A percentile compares a stretch with the other conserved stretches of the same genome.
These are phyloP conservation scores for Nerophis lumbriciformis DNA, from an alignment of 2,113 vertebrate genomes.

Conservation along the genomic window DNA sequence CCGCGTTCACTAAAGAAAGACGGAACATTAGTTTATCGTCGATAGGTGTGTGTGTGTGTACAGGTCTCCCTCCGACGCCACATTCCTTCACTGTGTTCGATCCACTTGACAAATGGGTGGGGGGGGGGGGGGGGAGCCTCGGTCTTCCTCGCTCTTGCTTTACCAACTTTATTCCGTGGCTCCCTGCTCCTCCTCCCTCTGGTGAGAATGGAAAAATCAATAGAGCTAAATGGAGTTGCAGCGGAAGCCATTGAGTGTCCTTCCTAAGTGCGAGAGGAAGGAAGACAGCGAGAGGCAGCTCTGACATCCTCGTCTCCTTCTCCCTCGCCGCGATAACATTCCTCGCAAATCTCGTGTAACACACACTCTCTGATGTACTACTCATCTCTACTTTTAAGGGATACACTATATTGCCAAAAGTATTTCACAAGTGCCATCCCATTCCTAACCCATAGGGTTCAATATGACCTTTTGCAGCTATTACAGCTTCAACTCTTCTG, in stretches of 20 bases:
- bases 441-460: too few relatives aligned
- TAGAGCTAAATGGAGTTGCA: conserved; percentile 74
- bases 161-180: conserved; percentile 43
- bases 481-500: too few relatives aligned
- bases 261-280: conserved; percentile 65
- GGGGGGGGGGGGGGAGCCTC: conserved; percentile 14
- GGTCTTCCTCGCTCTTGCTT: conserved; percentile 32
- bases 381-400: background rate
- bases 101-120: conserved; percentile 42
- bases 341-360: conserved; percentile 8
- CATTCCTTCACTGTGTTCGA: conserved; percentile 53
- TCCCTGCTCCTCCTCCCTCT: conserved; percentile 35
- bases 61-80: conserved; percentile 36
- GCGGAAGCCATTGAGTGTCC: conserved; percentile 67
- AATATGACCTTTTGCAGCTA: too few relatives aligned
- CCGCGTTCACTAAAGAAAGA: conserved; percentile 15
- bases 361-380: background rate
- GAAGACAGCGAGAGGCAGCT: conserved; percentile 48
- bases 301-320: conserved; percentile 33
- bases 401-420: too few relatives aligned
- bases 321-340: conserved; percentile 4
- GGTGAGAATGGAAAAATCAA: conserved; percentile 73
- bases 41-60: conserved; percentile 18
- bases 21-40: conserved; percentile 12
- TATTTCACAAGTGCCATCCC: too few relatives aligned